These are phyloP conservation scores for Meteorus cinctellus DNA, from an alignment of 2,888 invertebrate species.

Conservation along the genomic window DNA sequence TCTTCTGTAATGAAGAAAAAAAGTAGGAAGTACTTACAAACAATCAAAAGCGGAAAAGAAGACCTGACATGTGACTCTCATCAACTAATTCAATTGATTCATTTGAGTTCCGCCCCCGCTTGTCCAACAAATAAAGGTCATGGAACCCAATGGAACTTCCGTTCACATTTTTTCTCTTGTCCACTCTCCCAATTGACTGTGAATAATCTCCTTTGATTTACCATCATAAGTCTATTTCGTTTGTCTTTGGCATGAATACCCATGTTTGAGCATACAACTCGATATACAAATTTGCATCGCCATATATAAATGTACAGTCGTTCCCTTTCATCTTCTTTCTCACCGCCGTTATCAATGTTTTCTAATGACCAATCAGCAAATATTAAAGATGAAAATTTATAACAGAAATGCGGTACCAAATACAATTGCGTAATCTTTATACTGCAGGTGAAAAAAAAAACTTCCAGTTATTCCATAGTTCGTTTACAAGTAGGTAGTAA, in stretches of 20 bases:
- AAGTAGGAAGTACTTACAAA: conserved; percentile 27
- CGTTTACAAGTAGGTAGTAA: background rate
- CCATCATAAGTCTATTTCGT: background rate
- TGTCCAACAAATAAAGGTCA: conserved; percentile 56
- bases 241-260: too few relatives aligned
- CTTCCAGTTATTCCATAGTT: conserved; percentile 4
- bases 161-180: conserved; percentile 41
- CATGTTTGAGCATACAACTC: background rate
- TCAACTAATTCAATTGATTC: conserved; percentile 65
- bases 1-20: background rate
- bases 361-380: conserved; percentile 50
- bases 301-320: background rate
- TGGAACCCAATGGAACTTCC: conserved; percentile 64
- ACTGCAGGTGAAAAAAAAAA: conserved; percentile 43
- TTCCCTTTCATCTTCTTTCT: background rate
- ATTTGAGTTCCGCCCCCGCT: background rate
- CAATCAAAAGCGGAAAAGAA: conserved; percentile 33
- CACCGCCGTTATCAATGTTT: conserved; percentile 51
- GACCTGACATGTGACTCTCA: conserved; percentile 59
- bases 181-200: background rate
- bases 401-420: conserved; percentile 14
- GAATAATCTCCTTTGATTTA: background rate
- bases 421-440: background rate
- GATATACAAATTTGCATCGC: background rate
- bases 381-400: conserved; percentile 41